Evolutionary conservation across 2,888 invertebrate species (phyloP).

Genomic region (Harmothoe impar): DNA sequence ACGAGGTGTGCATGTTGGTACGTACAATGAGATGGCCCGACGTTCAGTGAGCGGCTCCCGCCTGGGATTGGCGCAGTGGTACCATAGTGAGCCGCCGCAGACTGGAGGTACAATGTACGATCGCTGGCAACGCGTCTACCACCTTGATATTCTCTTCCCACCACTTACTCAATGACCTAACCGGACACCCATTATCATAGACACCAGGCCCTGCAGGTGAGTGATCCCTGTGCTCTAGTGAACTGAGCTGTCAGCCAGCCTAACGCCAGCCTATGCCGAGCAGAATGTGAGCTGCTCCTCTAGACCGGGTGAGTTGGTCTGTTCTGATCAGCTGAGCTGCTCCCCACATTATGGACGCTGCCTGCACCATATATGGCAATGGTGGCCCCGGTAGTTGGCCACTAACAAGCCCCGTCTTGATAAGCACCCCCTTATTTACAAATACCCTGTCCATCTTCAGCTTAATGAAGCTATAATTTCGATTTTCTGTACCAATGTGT

Average conservation of each 20-base stretch:
- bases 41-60: not conserved
- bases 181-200: conserved; percentile 7
- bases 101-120: conserved; percentile 39
- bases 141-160: not conserved
- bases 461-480: too few relatives aligned
- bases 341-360: conserved; percentile 16
- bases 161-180: not conserved
- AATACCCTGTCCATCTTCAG: too few relatives aligned
- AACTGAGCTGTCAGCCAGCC: not conserved
- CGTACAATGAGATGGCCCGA: conserved; percentile 2
- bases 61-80: not conserved
- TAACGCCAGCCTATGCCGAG: not conserved
- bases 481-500: too few relatives aligned
- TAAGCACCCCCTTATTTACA: too few relatives aligned
- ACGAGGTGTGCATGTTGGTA: not conserved
- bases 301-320: not conserved
- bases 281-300: not conserved
- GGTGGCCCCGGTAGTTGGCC: not conserved
- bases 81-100: not conserved
- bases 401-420: not conserved
- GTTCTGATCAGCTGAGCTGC: not conserved
- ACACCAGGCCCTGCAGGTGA: not conserved
- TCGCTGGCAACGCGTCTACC: not conserved
- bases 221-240: not conserved
- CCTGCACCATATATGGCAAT: conserved; percentile 36